Conservation (phyloP, 2,888 invertebrate species). For the Troides aeacus region DNA sequence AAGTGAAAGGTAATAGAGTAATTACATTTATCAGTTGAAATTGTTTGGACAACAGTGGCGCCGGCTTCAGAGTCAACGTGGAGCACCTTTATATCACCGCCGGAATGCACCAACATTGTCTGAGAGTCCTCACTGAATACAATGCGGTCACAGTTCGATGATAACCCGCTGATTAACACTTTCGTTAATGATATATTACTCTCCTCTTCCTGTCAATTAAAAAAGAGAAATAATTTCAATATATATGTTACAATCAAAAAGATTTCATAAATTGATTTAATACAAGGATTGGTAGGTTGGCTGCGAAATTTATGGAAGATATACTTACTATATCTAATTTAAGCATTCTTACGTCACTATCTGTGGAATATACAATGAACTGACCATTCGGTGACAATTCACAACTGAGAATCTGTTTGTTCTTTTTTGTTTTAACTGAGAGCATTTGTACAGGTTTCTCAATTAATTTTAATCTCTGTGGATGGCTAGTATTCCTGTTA, state of each 20-base stretch:
- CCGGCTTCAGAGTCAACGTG: conserved; percentile 64
- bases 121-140: conserved; percentile 59
- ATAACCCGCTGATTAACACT: conserved; percentile 53
- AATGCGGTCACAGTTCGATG: conserved; percentile 50
- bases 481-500: conserved; percentile 40
- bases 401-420: conserved; percentile 85
- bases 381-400: conserved; percentile 85
- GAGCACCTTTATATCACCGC: conserved; percentile 50
- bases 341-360: conserved; percentile 83
- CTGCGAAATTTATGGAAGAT: neutral
- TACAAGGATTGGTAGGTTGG: neutral
- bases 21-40: conserved; percentile 57
- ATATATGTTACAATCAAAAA: too few relatives aligned
- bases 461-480: conserved; percentile 58
- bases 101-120: conserved; percentile 47
- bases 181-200: conserved; percentile 61
- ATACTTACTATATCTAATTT: conserved; percentile 79
- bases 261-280: neutral
- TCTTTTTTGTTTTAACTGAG: conserved; percentile 82
- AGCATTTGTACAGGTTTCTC: conserved; percentile 84
- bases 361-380: conserved; percentile 88
- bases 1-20: neutral
- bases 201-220: conserved; percentile 55
- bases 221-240: conserved; percentile 7
- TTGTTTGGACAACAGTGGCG: conserved; percentile 56